Evolutionary conservation across 2,113 vertebrate genomes (phyloP).

Genomic region (Zingel zingel): DNA sequence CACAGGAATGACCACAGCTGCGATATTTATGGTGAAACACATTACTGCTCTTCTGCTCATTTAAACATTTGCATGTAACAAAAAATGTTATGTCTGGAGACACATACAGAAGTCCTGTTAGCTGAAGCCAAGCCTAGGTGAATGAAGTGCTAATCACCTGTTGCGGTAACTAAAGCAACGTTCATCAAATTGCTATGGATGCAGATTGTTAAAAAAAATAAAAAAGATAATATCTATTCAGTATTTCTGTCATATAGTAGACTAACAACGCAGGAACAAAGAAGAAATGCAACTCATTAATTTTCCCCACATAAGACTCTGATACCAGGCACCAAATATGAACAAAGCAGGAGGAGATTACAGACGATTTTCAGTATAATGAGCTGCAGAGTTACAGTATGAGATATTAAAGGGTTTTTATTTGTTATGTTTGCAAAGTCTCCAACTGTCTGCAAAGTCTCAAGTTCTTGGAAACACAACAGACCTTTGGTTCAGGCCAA

Average conservation of each 20-base stretch:
- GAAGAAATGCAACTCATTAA: constrained; percentile 53
- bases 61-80: constrained; percentile 33
- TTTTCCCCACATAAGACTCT: constrained; percentile 48
- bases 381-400: constrained; percentile 38
- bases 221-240: constrained; percentile 27
- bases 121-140: constrained; percentile 17
- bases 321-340: constrained; percentile 53
- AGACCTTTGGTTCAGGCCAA: constrained; percentile 61
- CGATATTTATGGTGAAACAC: constrained; percentile 56
- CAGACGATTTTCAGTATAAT: constrained; percentile 44
- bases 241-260: constrained; percentile 3
- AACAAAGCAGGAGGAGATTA: constrained; percentile 55
- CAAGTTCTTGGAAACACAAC: constrained; percentile 64
- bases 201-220: constrained; percentile 6
- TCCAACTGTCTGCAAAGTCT: constrained; percentile 62
- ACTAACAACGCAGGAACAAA: constrained; percentile 17
- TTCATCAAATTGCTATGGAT: constrained; percentile 11
- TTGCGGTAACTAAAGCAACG: background rate
- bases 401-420: constrained; percentile 49
- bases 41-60: constrained; percentile 39
- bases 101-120: background rate
- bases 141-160: constrained; percentile 28
- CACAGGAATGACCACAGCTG: constrained; percentile 67
- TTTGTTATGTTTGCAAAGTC: constrained; percentile 45
- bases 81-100: background rate